Evolutionary conservation across 1,140 invertebrate species (phyloP), one percentile per base, ranked within the genome.

Genomic region (Hyposmocoma kahamanoa): DNA sequence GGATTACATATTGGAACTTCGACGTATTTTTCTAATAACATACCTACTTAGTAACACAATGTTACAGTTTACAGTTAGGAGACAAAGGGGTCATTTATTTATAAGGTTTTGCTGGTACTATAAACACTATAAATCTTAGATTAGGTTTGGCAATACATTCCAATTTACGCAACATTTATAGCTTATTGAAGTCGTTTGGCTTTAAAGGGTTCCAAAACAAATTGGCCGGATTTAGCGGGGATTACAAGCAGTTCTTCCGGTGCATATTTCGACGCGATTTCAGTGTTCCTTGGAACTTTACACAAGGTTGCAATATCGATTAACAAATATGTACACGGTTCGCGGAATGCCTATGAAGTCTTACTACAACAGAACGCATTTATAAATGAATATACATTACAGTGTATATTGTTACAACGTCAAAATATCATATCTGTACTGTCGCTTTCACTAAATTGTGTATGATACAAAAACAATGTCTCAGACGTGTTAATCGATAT

Each of bases 281-380:
- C 11, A 18, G 36, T 28, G 34, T 48, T 19, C 21, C 47, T 42
- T 45, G 42, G 56, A 36, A 61, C 54, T 50, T 53, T 44, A 54
- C 36, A 62, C 62, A 63, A 67, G 59, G 63, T 59, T 69, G 57
- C 62, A 65, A 53, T 67, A 72, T 70, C 54, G 66, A 72, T 72
- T 67, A 22, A 42, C 56, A 48, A 56, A 56, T 38, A 15, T 34
- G 22, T n/a, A n/a, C n/a, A n/a, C 5, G 11, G 24, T 26, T 26
- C 24, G 24, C 24, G 24, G 24, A 6, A 26, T 26, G 24, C 11
- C 24, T 26, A 32, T 52, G 41, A 39, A 42, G 34, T n/a, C n/a
- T n/a, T n/a, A n/a, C n/a, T n/a, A n/a, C n/a, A n/a, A n/a, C n/a
- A n/a, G n/a, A n/a, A n/a, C n/a, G n/a, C n/a, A n/a, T n/a, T n/a